phyloP scores from a whole-genome alignment of 2,888 invertebrate species.

The Tillus elongatus region DNA sequence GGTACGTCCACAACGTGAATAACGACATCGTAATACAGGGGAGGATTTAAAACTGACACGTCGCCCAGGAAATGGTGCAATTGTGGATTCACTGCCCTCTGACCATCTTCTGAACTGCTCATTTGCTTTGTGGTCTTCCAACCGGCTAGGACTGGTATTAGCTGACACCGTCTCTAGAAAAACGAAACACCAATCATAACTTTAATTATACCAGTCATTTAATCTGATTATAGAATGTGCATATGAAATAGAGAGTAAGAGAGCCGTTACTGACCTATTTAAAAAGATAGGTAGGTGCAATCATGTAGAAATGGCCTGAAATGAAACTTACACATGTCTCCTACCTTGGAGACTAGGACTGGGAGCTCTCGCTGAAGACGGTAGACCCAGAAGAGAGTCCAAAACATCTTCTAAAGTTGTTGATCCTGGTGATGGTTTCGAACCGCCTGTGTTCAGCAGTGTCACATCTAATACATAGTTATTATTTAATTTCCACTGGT shows the following conservation, averaged over 20 bases:
- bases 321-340: slow-evolving; percentile 72
- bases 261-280: too few relatives aligned
- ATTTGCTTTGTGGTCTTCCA: slow-evolving; percentile 24
- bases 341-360: slow-evolving; percentile 62
- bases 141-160: slow-evolving; percentile 40
- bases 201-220: neutral
- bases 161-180: slow-evolving; percentile 43
- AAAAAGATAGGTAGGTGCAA: neutral
- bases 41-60: slow-evolving; percentile 56
- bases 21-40: slow-evolving; percentile 55
- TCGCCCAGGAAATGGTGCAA: slow-evolving; percentile 35
- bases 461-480: slow-evolving; percentile 29
- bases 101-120: slow-evolving; percentile 51
- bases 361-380: slow-evolving; percentile 67
- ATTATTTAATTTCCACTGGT: slow-evolving; percentile 1
- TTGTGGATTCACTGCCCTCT: slow-evolving; percentile 52
- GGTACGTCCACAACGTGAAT: slow-evolving; percentile 66
- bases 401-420: slow-evolving; percentile 89
- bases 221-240: neutral
- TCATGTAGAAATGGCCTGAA: slow-evolving; percentile 37
- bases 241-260: too few relatives aligned
- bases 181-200: slow-evolving; percentile 17
- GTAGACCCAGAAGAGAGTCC: slow-evolving; percentile 82
- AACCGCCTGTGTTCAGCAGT: slow-evolving; percentile 45
- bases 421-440: slow-evolving; percentile 64